Evolutionary conservation across 2,797 vertebrate species (phyloP).

Genomic region (Holocentrus rufus): DNA sequence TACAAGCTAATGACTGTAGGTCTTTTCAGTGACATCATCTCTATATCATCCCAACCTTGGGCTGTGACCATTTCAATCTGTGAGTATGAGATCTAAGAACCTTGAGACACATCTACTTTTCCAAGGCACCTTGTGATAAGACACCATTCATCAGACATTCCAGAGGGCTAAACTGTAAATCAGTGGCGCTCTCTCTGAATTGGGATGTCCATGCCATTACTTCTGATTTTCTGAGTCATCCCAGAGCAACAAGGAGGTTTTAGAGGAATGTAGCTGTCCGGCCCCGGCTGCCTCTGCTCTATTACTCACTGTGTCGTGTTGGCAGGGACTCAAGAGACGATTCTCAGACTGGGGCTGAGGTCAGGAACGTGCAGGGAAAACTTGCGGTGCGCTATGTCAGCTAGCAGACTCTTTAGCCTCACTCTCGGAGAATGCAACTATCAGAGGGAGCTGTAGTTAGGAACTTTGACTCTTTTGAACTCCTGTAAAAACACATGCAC

Average conservation of each 20-base stretch:
- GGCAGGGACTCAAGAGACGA: slow-evolving; percentile 65
- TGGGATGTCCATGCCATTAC: slow-evolving; percentile 33
- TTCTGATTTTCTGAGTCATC: slow-evolving; percentile 61
- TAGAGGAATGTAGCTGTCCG: slow-evolving; percentile 59
- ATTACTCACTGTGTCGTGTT: slow-evolving; percentile 72
- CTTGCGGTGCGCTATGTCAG: slow-evolving; percentile 44
- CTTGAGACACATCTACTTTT: slow-evolving; percentile 43
- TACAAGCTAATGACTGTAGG: slow-evolving; percentile 46
- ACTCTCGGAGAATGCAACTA: slow-evolving; percentile 3
- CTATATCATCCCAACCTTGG: slow-evolving; percentile 42
- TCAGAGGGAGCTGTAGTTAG: slow-evolving; percentile 18
- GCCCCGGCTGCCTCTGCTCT: slow-evolving; percentile 59
- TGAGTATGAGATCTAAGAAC: slow-evolving; percentile 31
- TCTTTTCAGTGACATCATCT: slow-evolving; percentile 62
- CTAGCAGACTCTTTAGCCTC: slow-evolving; percentile 38
- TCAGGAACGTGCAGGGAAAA: slow-evolving; percentile 70
- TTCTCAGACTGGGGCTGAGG: slow-evolving; percentile 67
- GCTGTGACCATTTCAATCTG: slow-evolving; percentile 30
- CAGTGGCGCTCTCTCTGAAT: neutral
- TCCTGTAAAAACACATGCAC: neutral
- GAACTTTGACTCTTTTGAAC: slow-evolving; percentile 33
- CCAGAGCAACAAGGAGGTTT: slow-evolving; percentile 45
- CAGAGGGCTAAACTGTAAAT: slow-evolving; percentile 22
- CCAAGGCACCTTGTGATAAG: slow-evolving; percentile 32
- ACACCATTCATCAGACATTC: slow-evolving; percentile 49